Percentiles rank a stretch among this genome's conserved stretches.
Evolutionary conservation across 2,888 invertebrate genomes (phyloP).

Genomic region (Drosophila barbarae): DNA sequence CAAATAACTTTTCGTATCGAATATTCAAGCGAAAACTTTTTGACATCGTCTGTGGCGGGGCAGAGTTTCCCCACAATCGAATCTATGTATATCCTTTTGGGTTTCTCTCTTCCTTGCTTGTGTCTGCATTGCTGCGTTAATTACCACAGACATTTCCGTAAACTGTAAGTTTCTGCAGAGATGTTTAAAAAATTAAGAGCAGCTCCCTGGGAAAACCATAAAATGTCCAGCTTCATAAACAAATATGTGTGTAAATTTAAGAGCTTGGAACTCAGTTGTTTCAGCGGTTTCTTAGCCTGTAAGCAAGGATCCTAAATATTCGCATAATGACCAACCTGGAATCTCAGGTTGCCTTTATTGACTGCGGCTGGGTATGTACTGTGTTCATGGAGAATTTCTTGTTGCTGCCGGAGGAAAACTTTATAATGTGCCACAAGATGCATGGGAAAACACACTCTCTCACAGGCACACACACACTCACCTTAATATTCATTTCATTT

Average conservation of each 20-base stretch:
- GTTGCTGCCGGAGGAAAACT: constrained; percentile 47
- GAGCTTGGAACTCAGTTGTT: background rate
- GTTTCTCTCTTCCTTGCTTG: background rate
- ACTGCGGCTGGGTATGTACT: constrained; percentile 3
- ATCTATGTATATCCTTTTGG: background rate
- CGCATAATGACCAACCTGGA: background rate
- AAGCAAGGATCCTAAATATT: background rate
- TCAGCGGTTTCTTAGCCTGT: background rate
- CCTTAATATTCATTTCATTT: constrained; percentile 61
- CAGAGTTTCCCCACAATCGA: background rate
- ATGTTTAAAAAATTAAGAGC: constrained; percentile 8
- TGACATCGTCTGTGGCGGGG: constrained; percentile 16
- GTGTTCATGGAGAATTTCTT: too few species aligned
- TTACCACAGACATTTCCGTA: constrained; percentile 24
- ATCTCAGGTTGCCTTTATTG: constrained; percentile 11
- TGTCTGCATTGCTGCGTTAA: constrained; percentile 19
- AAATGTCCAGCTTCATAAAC: constrained; percentile 14
- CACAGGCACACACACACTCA: background rate
- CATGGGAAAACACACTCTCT: constrained; percentile 18
- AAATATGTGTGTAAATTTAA: constrained; percentile 11
- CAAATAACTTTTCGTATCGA: constrained; percentile 55
- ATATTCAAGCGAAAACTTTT: constrained; percentile 45
- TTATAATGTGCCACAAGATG: constrained; percentile 67
- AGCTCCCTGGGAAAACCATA: constrained; percentile 3
- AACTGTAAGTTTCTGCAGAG: constrained; percentile 2